Conservation (phyloP, 2,113 vertebrate species). For the Cyanoderma ruficeps region DNA sequence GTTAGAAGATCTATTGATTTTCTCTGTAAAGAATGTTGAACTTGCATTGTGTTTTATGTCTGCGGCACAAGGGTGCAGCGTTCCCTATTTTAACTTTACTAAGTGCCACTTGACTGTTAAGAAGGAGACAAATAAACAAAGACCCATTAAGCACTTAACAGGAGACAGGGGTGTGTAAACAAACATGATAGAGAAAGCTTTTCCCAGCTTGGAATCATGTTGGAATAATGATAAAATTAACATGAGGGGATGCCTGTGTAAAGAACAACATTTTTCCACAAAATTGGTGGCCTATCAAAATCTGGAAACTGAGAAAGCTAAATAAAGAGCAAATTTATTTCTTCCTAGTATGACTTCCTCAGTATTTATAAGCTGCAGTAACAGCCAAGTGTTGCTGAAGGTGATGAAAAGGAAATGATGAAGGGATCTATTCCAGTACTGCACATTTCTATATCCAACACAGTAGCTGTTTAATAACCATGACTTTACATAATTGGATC, state of each 20-base stretch:
- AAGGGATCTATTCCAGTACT: background rate
- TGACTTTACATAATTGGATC: conserved; percentile 5
- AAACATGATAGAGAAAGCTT: background rate
- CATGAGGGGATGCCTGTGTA: background rate
- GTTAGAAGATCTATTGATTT: conserved; percentile 32
- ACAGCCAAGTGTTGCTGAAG: background rate
- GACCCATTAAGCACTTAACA: background rate
- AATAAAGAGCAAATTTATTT: background rate
- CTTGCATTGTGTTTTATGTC: conserved; percentile 11
- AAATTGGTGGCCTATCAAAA: background rate
- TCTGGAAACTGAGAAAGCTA: background rate
- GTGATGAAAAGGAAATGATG: background rate
- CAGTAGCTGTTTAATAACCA: conserved; percentile 8
- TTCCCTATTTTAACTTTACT: background rate
- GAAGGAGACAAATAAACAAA: background rate
- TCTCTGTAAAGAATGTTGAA: conserved; percentile 11
- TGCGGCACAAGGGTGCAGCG: background rate
- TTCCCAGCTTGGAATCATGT: background rate
- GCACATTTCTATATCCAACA: background rate
- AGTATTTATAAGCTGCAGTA: background rate
- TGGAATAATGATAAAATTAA: background rate
- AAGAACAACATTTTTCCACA: background rate
- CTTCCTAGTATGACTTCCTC: background rate
- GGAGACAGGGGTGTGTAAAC: background rate
- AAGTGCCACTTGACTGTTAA: background rate